Base-by-base conservation (phyloP, 2,113 vertebrate genomes). In the Aspidoscelis tigris region DNA sequence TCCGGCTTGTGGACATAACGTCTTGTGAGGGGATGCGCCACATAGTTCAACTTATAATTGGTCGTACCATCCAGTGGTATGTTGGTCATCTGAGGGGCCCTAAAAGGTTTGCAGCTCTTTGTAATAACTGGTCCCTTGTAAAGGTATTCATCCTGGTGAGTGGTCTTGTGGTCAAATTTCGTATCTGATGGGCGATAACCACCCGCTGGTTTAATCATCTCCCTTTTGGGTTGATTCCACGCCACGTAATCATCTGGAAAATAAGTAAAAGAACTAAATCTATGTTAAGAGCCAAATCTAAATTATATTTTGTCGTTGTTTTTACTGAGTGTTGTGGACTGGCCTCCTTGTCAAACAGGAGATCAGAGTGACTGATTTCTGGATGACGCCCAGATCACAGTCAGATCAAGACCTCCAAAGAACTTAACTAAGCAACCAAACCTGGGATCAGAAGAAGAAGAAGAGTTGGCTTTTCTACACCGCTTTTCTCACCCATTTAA, bases 221-320 rank as follows among this genome's bases (percentile, higher is more conserved):
- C 89, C 5, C 70, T 76, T 90, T 77, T 95, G 4, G 85, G 82
- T 66, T 81, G 65, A 61, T 89, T 92, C 96, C 94, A 95, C 5
- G 80, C 86, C 82, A 91, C 77, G 71, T 93, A 97, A 81, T 96
- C 93, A 70, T 81, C 96, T 98, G 90, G 87, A 96, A 96, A 47
- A 0, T 84, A 93, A 90, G 43, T 74, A 70, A 3, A 88, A 43
- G 75, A 61, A 18, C 18, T 61, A 58, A 58, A 11, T 58, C 55
- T 58, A 61, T 61, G 18, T 61, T 61, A 61, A 61, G 58, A 61
- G 18, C 58, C 4, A 61, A 61, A 61, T 18, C 14, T 14, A 61
- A 61, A 61, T 16, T 18, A 61, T 18, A 61, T 18, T 14, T 61
- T 18, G 14, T 61, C 8, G 8, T 50, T 50, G 8, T 14, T 61